phyloP scores from a whole-genome alignment of 2,888 invertebrate species.

The Cheilosia pagana region DNA sequence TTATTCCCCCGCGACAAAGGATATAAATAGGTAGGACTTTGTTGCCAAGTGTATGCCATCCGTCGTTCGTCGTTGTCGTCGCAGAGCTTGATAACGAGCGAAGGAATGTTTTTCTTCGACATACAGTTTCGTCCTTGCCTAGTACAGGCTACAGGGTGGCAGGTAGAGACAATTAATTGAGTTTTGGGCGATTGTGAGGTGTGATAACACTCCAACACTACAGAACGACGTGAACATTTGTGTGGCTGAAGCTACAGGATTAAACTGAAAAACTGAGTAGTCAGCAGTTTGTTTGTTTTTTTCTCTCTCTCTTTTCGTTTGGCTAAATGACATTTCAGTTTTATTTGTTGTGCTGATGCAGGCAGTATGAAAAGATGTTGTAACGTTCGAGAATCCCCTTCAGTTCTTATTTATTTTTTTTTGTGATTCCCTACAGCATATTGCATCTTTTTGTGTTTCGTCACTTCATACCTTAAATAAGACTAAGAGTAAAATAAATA shows the following conservation, averaged over 20 bases:
- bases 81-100: slow-evolving; percentile 24
- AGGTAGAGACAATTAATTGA: slow-evolving; percentile 56
- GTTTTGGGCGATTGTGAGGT: slow-evolving; percentile 44
- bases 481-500: slow-evolving; percentile 13
- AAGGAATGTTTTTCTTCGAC: slow-evolving; percentile 3
- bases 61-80: not conserved
- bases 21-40: slow-evolving; percentile 60
- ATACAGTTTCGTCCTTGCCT: not conserved
- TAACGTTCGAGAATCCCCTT: slow-evolving; percentile 6
- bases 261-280: slow-evolving; percentile 27
- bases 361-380: slow-evolving; percentile 14
- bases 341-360: slow-evolving; percentile 28
- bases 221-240: slow-evolving; percentile 27
- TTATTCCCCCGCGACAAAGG: slow-evolving; percentile 3
- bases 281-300: slow-evolving; percentile 14
- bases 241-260: slow-evolving; percentile 18
- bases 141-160: not conserved
- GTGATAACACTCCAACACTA: slow-evolving; percentile 12
- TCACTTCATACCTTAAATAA: slow-evolving; percentile 36
- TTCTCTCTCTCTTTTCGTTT: not conserved
- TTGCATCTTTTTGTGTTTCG: slow-evolving; percentile 37
- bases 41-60: slow-evolving; percentile 41
- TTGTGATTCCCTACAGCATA: not conserved
- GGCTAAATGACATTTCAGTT: slow-evolving; percentile 34
- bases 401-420: slow-evolving; percentile 1